Base-by-base conservation (phyloP, 2,113 vertebrate genomes). In the Myxocyprinus asiaticus region DNA sequence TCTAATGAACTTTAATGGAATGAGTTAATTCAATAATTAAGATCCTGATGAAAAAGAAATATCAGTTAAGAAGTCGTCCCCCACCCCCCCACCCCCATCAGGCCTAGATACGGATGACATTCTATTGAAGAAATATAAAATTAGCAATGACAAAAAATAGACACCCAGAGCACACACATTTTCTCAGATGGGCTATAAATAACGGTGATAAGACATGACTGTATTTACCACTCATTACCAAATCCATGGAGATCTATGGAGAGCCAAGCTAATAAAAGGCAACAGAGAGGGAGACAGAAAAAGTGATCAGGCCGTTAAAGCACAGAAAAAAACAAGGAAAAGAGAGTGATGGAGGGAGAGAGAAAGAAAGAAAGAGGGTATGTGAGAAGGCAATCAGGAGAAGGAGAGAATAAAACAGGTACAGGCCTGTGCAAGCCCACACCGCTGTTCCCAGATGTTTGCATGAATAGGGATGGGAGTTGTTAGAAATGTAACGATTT, bases 391-490 rank as follows among this genome's bases (percentile, higher is more conserved):
- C 59, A 73, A 66, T 71, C 66, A 50, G n/a, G n/a, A n/a, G 43
- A 6, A n/a, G 17, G 44, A 44, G 10, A 67, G 53, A 44, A 51
- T 33, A 33, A 33, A 33, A 33, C 22, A 33, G 22, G 1, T 33
- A 33, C 22, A 33, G 66, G 63, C 61, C 80, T 43, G 53, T 61
- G 2, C 59, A 43, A 9, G 68, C 43, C 50, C n/a, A 6, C 71
- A 76, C 80, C 76, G 62, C 55, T 82, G 62, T 14, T 76, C 53
- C 53, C 72, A 76, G 63, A 73, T 63, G 73, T 43, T 62, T 6
- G 14, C 10, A 47, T 77, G 43, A 71, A 53, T 33, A 55, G 33
- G 33, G 7, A 64, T 53, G 4, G 22, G 65, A 42, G n/a, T 50
- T 10, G 9, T 12, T 11, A 12, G 47, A 7, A 45, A 11, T 10